These are phyloP conservation scores for Octomys mimax DNA, from an alignment of 2,797 vertebrate genomes.

Conservation along the genomic window DNA sequence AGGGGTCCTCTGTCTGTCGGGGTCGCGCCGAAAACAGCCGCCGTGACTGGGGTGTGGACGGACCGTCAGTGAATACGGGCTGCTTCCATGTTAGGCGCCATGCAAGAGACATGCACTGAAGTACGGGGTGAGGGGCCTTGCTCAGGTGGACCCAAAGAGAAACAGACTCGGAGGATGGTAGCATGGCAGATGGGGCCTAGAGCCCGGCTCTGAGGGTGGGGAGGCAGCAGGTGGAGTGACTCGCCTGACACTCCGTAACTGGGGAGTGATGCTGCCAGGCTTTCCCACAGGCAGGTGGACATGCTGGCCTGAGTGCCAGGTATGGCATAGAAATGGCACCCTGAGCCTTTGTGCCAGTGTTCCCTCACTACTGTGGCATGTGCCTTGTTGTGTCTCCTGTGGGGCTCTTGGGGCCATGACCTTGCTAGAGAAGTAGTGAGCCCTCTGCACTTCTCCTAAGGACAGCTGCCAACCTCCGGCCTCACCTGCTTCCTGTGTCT, in stretches of 20 bases:
- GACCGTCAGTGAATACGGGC: not conserved
- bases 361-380: not conserved
- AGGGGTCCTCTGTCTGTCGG: not conserved
- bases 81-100: not conserved
- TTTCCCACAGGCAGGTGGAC: not conserved
- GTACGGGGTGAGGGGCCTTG: not conserved
- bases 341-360: not conserved
- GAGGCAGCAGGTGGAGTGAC: not conserved
- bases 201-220: not conserved
- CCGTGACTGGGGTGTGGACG: not conserved
- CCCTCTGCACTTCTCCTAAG: not conserved
- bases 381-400: not conserved
- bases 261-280: not conserved
- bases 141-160: not conserved
- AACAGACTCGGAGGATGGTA: not conserved
- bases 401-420: not conserved
- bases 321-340: not conserved
- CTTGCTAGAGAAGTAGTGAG: not conserved
- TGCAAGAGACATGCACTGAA: not conserved
- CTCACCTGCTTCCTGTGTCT: not conserved
- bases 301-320: fast-evolving
- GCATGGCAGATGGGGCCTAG: not conserved
- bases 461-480: not conserved
- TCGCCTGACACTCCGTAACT: not conserved
- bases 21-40: not conserved